Evolutionary conservation across 2,797 vertebrate species (phyloP).

Genomic region (Crypturellus tataupa): DNA sequence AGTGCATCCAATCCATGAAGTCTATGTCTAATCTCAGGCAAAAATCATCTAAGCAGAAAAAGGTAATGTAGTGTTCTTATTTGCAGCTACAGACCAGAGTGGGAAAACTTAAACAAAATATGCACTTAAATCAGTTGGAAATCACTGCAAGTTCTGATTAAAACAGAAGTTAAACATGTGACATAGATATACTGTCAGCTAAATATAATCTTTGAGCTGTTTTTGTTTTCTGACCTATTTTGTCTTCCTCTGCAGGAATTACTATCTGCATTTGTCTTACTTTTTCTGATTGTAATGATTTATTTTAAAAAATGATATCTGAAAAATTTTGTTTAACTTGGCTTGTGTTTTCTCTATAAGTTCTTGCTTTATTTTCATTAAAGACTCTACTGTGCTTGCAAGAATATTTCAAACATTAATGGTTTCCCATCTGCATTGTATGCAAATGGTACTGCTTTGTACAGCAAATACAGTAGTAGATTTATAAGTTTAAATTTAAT

Average conservation of each 20-base stretch:
- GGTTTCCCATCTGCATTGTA: not conserved
- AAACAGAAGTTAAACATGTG: not conserved
- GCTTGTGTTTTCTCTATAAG: not conserved
- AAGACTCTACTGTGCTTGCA: not conserved
- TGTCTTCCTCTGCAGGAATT: not conserved
- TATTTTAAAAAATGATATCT: not conserved
- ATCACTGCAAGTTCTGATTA: not conserved
- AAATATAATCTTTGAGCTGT: not conserved
- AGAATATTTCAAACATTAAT: not conserved
- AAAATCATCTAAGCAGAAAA: not conserved
- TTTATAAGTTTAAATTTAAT: not conserved
- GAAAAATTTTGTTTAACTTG: not conserved
- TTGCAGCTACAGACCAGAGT: not conserved
- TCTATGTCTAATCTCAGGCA: not conserved
- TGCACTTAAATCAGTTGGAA: not conserved
- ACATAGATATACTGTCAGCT: not conserved
- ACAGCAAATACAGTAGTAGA: not conserved
- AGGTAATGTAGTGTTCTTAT: not conserved
- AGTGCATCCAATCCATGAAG: not conserved
- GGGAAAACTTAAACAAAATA: not conserved
- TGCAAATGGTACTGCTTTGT: not conserved
- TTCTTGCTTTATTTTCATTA: not conserved
- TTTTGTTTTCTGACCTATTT: not conserved
- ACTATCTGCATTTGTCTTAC: not conserved
- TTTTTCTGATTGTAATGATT: not conserved